Percentiles rank a stretch among this genome's conserved stretches.
phyloP scores from a whole-genome alignment of 2,888 invertebrate species.

The Vesta saturnalis region DNA sequence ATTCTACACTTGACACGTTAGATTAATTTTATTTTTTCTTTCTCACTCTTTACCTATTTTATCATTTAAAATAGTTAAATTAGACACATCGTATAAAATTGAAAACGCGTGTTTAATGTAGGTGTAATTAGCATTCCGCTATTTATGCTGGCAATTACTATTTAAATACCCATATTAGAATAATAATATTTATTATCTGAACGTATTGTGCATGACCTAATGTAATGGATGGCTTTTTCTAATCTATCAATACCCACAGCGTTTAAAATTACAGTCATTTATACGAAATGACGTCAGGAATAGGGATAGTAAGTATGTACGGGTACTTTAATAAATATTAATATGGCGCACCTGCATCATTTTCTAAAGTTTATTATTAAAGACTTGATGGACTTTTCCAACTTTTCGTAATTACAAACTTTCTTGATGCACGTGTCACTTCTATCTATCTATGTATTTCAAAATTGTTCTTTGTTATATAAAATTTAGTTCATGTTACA shows the following conservation, averaged over 20 bases:
- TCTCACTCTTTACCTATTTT: too few relatives aligned
- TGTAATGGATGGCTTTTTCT: conserved; percentile 27
- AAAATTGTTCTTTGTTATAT: conserved; percentile 1
- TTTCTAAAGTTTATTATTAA: conserved; percentile 37
- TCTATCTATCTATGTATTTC: neutral
- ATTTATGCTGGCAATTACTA: conserved; percentile 15
- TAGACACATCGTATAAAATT: neutral
- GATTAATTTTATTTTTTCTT: neutral
- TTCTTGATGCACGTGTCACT: conserved; percentile 25
- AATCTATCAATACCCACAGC: conserved; percentile 33
- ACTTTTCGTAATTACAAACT: conserved; percentile 35
- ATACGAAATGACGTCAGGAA: conserved; percentile 26
- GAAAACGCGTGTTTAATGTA: neutral
- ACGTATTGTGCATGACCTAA: conserved; percentile 19
- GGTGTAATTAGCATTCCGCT: conserved; percentile 11
- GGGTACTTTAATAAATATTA: conserved; percentile 36
- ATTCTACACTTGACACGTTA: conserved; percentile 4
- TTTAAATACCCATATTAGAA: conserved; percentile 23
- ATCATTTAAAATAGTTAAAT: too few relatives aligned
- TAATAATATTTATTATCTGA: conserved; percentile 26
- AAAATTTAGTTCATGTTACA: neutral
- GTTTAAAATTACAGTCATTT: conserved; percentile 34
- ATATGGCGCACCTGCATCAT: conserved; percentile 34
- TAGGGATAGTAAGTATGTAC: conserved; percentile 25
- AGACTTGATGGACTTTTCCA: conserved; percentile 27